Percentiles rank a stretch among this genome's conserved stretches.
Evolutionary conservation across 23 tunicate species (phyloP).

Genomic region (Trididemnum clinides): DNA sequence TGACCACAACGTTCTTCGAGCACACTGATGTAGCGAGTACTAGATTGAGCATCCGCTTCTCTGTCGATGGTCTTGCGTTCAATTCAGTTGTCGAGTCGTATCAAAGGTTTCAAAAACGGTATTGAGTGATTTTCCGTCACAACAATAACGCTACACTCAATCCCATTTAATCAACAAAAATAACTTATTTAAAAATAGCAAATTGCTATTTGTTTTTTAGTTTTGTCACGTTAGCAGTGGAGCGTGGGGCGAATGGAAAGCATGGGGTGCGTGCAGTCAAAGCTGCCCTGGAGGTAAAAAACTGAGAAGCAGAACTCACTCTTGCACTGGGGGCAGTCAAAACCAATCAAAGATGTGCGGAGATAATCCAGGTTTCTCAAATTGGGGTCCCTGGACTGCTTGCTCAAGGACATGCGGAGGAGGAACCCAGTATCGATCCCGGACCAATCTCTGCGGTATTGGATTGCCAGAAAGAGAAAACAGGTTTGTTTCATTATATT

Average conservation of each 20-base stretch:
- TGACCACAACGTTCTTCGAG: too few relatives aligned
- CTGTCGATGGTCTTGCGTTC: too few relatives aligned
- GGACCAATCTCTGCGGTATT: slow-evolving; percentile 66
- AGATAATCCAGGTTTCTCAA: slow-evolving; percentile 58
- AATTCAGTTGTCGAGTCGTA: too few relatives aligned
- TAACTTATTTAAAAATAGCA: too few relatives aligned
- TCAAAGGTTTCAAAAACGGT: too few relatives aligned
- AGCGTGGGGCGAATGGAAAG: slow-evolving; percentile 44
- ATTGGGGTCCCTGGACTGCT: slow-evolving; percentile 65
- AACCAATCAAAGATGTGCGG: slow-evolving; percentile 74
- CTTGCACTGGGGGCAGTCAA: slow-evolving; percentile 53
- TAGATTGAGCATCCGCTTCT: too few relatives aligned
- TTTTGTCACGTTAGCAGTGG: slow-evolving; percentile 58
- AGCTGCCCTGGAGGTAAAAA: slow-evolving; percentile 74
- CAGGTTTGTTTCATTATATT: slow-evolving; percentile 3
- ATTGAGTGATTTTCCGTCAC: too few relatives aligned
- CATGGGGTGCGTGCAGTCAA: slow-evolving; percentile 73
- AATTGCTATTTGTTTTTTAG: too few relatives aligned
- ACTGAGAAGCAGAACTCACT: slow-evolving; percentile 43
- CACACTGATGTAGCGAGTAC: too few relatives aligned
- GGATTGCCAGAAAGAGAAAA: slow-evolving; percentile 15
- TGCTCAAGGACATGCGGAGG: slow-evolving; percentile 90
- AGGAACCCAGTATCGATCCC: slow-evolving; percentile 50
- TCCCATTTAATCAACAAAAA: too few relatives aligned
- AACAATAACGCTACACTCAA: too few relatives aligned